These are phyloP conservation scores for Rhagium mordax DNA, from an alignment of 2,888 invertebrate genomes.

Conservation along the genomic window DNA sequence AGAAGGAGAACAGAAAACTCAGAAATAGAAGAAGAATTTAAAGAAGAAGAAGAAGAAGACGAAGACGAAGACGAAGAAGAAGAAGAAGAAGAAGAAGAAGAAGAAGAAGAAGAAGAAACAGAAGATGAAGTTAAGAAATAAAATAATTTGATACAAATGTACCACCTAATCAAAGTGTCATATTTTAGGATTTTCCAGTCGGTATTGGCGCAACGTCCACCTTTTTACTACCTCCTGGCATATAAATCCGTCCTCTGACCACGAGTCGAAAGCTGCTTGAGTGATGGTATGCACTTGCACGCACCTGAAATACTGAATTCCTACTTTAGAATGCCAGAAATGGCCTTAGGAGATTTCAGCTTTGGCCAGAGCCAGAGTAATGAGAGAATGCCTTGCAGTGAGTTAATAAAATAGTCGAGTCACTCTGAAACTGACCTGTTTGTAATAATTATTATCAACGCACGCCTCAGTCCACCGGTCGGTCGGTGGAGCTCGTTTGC, in stretches of 20 bases:
- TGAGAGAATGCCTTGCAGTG: conserved; percentile 14
- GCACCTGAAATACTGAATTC: conserved; percentile 15
- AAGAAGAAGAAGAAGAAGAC: too few relatives aligned
- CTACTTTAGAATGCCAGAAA: neutral
- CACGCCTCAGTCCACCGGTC: neutral
- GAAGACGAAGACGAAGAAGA: too few relatives aligned
- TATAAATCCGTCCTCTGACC: neutral
- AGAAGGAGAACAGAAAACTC: too few relatives aligned
- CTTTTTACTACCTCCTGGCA: neutral
- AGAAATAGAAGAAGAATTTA: too few relatives aligned
- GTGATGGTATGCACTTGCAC: neutral
- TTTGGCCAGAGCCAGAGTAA: conserved; percentile 2
- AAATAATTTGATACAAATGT: too few relatives aligned
- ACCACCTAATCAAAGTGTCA: too few relatives aligned
- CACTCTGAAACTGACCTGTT: conserved; percentile 19
- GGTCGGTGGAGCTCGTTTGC: neutral
- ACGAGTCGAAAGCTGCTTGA: neutral
- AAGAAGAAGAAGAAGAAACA: too few relatives aligned
- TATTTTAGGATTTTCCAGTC: too few relatives aligned
- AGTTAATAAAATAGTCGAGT: conserved; percentile 8
- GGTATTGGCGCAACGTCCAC: neutral
- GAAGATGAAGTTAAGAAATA: too few relatives aligned
- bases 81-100: too few relatives aligned
- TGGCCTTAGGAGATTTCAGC: conserved; percentile 1
- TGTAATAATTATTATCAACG: conserved; percentile 13